Evolutionary conservation across 37 sponge, comb jelly and placozoan species (phyloP).

Genomic region (Cladorhizidae sp.): DNA sequence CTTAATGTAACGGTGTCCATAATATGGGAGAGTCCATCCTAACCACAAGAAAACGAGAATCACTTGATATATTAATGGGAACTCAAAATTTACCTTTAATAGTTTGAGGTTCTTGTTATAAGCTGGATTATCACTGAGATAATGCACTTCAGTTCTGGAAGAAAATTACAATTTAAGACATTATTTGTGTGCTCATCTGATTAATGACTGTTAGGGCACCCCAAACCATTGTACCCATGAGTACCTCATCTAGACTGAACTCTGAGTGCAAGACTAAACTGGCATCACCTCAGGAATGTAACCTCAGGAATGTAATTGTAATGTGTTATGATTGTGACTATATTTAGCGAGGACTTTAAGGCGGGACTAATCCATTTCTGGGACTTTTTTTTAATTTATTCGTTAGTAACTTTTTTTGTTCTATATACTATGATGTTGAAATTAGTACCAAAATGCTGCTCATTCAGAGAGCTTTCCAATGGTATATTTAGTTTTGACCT

Average conservation of each 20-base stretch:
- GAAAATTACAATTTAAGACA: neutral
- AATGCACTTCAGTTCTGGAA: slow-evolving; percentile 5
- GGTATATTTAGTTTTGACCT: too few relatives aligned
- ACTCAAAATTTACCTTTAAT: slow-evolving; percentile 19
- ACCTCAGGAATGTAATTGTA: too few relatives aligned
- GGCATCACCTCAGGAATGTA: neutral
- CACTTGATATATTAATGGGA: neutral
- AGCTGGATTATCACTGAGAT: slow-evolving; percentile 49
- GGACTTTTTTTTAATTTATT: too few relatives aligned
- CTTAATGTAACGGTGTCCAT: slow-evolving; percentile 60
- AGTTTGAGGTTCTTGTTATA: slow-evolving; percentile 35
- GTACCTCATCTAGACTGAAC: neutral
- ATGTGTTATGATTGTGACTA: too few relatives aligned
- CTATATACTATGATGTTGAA: too few relatives aligned
- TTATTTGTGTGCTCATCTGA: neutral
- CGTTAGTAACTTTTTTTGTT: too few relatives aligned
- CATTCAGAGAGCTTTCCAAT: too few relatives aligned
- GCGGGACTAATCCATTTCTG: too few relatives aligned
- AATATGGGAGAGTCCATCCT: slow-evolving; percentile 64
- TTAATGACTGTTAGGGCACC: neutral
- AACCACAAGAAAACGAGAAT: neutral
- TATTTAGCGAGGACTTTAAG: too few relatives aligned
- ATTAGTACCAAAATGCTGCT: too few relatives aligned
- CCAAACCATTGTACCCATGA: neutral
- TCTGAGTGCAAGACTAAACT: neutral